Conservation (phyloP, 53 echinoderm and acorn worm species). For the Luidia sarsii region DNA sequence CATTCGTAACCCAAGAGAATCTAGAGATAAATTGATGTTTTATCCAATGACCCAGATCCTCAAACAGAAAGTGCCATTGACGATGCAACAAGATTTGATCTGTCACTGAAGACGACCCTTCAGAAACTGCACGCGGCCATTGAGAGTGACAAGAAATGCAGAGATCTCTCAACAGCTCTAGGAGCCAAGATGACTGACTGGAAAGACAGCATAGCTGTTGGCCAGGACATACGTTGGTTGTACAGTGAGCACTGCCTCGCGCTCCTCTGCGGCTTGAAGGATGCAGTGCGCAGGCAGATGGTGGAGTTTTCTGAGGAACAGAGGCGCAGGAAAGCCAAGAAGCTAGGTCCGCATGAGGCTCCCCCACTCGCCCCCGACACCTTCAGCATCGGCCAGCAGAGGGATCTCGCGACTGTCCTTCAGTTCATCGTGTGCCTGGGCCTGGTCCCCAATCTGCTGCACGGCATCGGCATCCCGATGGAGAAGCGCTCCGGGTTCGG, state of each 20-base stretch:
- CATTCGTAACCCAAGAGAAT: too few relatives aligned
- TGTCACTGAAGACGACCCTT: slow-evolving; percentile 39
- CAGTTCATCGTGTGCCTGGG: slow-evolving; percentile 91
- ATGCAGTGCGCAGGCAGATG: slow-evolving; percentile 42
- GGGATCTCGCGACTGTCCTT: slow-evolving; percentile 55
- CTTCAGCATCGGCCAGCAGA: slow-evolving; percentile 86
- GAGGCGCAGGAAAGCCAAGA: slow-evolving; percentile 3
- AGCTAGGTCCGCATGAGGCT: slow-evolving; percentile 45
- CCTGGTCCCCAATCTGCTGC: slow-evolving; percentile 67
- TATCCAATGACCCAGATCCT: neutral
- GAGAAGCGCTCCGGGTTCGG: slow-evolving; percentile 76
- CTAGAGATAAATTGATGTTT: too few relatives aligned
- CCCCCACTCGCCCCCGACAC: slow-evolving; percentile 81
- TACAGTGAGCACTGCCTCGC: slow-evolving; percentile 65
- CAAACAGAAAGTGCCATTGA: slow-evolving; percentile 1
- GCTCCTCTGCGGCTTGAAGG: slow-evolving; percentile 50
- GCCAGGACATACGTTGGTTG: slow-evolving; percentile 63
- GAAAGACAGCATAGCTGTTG: slow-evolving; percentile 6
- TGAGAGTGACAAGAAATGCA: slow-evolving; percentile 29
- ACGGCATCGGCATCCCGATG: slow-evolving; percentile 90
- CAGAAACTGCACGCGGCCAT: slow-evolving; percentile 48
- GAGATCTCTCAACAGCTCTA: slow-evolving; percentile 7
- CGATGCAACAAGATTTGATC: slow-evolving; percentile 44
- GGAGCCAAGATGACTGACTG: slow-evolving; percentile 21
- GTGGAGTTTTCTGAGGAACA: slow-evolving; percentile 26